A percentile compares a stretch with the other conserved stretches of the same genome.
These are phyloP conservation scores for Labeo catla DNA, from an alignment of 2,113 vertebrate species.

Conservation along the genomic window DNA sequence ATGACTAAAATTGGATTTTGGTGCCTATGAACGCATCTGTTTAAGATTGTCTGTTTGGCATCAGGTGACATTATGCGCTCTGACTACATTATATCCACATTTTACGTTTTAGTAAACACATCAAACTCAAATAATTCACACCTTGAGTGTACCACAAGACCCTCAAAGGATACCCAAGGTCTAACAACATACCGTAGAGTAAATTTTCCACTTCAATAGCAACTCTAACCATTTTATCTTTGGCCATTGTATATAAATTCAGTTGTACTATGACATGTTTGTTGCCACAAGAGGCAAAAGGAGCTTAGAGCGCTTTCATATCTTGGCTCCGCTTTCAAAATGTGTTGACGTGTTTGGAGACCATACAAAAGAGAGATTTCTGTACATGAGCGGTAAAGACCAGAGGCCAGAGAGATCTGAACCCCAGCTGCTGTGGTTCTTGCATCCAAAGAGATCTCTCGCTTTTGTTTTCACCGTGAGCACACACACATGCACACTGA, in stretches of 20 bases:
- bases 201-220: background rate
- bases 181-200: background rate
- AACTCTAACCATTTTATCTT: slow-evolving; percentile 6
- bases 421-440: slow-evolving; percentile 42
- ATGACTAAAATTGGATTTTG: background rate
- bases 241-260: background rate
- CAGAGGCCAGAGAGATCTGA: slow-evolving; percentile 1
- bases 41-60: background rate
- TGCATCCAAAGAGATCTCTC: slow-evolving; percentile 32
- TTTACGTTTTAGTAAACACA: background rate
- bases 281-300: slow-evolving; percentile 18
- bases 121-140: background rate
- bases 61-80: background rate
- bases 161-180: background rate
- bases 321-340: slow-evolving; percentile 11
- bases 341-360: slow-evolving; percentile 22
- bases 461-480: background rate
- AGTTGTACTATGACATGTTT: background rate
- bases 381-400: background rate
- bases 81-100: background rate
- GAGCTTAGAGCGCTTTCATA: background rate
- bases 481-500: slow-evolving; percentile 14
- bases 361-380: background rate
- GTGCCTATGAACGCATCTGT: background rate
- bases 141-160: background rate